Base-by-base conservation (phyloP, 2,797 vertebrate genomes). In the Periophthalmus magnuspinnatus region DNA sequence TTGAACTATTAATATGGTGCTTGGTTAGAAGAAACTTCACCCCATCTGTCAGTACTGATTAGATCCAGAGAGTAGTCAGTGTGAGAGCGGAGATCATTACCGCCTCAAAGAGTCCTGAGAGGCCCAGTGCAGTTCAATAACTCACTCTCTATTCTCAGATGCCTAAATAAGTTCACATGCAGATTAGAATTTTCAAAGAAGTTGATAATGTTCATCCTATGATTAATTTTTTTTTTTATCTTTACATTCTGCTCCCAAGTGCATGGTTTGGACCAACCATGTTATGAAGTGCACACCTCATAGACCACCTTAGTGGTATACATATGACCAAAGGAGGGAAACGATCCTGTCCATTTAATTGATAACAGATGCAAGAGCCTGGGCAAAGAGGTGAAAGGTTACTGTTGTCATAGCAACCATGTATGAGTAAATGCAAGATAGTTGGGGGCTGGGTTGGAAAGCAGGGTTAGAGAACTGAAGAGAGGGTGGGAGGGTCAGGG, bases 351-450 rank as follows among this genome's bases (percentile, higher is more conserved):
- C 71, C 24, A 69, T 92, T 92, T 95, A 96, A 96, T 93, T 94
- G 94, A 93, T 87, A 93, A 93, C 95, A 96, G 95, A 94, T 95
- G 95, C 93, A 92, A 89, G 82, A 89, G 86, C 84, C 88, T 56
- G 68, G 84, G 81, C 84, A 78, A 80, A 36, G 85, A 85, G 94
- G 93, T 94, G 92, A 94, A 91, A 92, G 95, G 94, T 95, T 91
- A 90, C 76, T 62, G 91, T 93, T 88, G 91, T 86, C 91, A 92
- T 84, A 75, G 91, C 80, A 92, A 94, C 92, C 17, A 38, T 82
- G 86, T 90, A 90, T 82, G 85, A 89, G 90, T 89, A 90, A 90
- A 92, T 86, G 87, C 84, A 83, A 85, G 83, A 68, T 78, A 75
- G 78, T 72, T 76, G 84, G 86, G 89, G 83, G 85, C 79, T 84